A percentile compares a stretch with the other conserved stretches of the same genome.
Evolutionary conservation across 2,888 invertebrate genomes (phyloP).

Genomic region (Drosophila mimica): DNA sequence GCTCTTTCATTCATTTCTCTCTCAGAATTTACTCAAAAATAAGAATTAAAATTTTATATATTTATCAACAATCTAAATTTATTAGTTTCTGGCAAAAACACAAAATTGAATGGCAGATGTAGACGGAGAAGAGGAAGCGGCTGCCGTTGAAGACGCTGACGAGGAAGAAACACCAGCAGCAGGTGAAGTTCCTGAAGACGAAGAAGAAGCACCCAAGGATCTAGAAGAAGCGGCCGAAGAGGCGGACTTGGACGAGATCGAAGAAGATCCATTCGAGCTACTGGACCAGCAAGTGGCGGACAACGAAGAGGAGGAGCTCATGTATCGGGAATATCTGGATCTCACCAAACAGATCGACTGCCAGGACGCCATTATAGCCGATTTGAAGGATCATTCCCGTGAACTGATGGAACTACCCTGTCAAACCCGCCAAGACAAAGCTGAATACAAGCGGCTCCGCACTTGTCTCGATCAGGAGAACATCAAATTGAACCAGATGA

Average conservation of each 20-base stretch:
- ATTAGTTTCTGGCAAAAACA: not conserved
- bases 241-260: slow-evolving; percentile 31
- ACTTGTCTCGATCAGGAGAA: slow-evolving; percentile 75
- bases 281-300: slow-evolving; percentile 29
- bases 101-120: slow-evolving; percentile 21
- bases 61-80: slow-evolving; percentile 12
- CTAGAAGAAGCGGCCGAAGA: slow-evolving; percentile 22
- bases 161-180: not conserved
- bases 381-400: slow-evolving; percentile 5
- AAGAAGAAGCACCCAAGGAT: slow-evolving; percentile 3
- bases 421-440: slow-evolving; percentile 58
- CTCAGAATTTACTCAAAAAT: slow-evolving; percentile 1
- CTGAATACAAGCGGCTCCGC: slow-evolving; percentile 64
- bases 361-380: slow-evolving; percentile 35
- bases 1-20: not conserved
- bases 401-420: slow-evolving; percentile 49
- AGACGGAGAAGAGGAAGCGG: not conserved
- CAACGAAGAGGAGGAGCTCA: slow-evolving; percentile 26
- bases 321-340: slow-evolving; percentile 43
- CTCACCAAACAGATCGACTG: slow-evolving; percentile 46
- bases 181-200: slow-evolving; percentile 10
- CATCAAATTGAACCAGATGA: slow-evolving; percentile 67
- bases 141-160: not conserved
- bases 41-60: not conserved
- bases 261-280: slow-evolving; percentile 51